Conservation (phyloP, 1,140 invertebrate species). For the Drosophila punjabiensis region DNA sequence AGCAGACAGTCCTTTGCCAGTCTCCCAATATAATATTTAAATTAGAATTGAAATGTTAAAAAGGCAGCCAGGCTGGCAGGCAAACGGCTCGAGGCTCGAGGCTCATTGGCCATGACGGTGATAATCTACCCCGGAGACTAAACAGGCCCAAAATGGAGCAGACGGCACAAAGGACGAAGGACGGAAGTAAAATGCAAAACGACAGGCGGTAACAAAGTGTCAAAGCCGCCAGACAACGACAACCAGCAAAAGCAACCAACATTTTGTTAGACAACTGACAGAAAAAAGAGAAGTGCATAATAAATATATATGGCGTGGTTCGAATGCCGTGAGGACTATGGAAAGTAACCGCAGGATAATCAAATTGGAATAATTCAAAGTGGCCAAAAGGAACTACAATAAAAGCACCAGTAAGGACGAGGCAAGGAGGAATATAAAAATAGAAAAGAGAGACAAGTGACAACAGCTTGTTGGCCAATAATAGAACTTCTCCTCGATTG, state of each 20-base stretch:
- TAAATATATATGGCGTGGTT: constrained; percentile 41
- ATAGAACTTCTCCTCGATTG: constrained; percentile 1
- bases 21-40: constrained; percentile 74
- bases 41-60: constrained; percentile 74
- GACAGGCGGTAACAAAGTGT: constrained; percentile 58
- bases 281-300: constrained; percentile 55
- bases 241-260: constrained; percentile 35
- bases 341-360: constrained; percentile 55
- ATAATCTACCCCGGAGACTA: constrained; percentile 68
- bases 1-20: neutral
- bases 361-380: constrained; percentile 61
- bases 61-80: constrained; percentile 27
- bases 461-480: constrained; percentile 14
- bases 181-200: constrained; percentile 34
- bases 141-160: constrained; percentile 37
- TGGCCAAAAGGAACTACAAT: constrained; percentile 22
- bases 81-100: constrained; percentile 10
- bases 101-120: constrained; percentile 51
- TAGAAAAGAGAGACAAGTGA: neutral
- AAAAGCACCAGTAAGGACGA: neutral
- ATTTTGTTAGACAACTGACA: constrained; percentile 60
- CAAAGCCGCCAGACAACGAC: constrained; percentile 60
- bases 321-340: constrained; percentile 1
- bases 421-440: neutral
- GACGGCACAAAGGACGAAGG: constrained; percentile 7